Percentiles rank a stretch among this genome's conserved stretches.
These are phyloP conservation scores for Caenorhabditis angaria DNA, from an alignment of 2,888 invertebrate genomes.

Conservation along the genomic window DNA sequence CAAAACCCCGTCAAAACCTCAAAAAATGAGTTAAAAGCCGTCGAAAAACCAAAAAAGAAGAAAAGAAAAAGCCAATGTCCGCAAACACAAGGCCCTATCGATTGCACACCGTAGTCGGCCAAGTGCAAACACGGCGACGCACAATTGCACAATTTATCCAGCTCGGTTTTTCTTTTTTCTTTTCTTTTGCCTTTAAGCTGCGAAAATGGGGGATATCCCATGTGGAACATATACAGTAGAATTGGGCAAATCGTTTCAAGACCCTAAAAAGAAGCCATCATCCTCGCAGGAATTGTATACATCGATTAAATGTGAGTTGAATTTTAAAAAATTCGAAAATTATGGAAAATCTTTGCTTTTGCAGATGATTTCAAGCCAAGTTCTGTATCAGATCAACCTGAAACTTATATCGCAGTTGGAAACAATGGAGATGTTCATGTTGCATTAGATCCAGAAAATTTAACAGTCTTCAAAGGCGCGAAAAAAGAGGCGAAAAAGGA, in stretches of 20 bases:
- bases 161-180: background rate
- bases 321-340: background rate
- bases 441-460: constrained; percentile 58
- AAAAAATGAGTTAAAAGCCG: too few relatives aligned
- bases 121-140: background rate
- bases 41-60: background rate
- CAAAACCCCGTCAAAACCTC: too few relatives aligned
- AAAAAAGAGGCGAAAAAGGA: constrained; percentile 68
- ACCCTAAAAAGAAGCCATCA: background rate
- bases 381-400: constrained; percentile 55
- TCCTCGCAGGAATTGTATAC: constrained; percentile 49
- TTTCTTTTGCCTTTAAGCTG: background rate
- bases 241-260: constrained; percentile 51
- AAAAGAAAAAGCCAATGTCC: background rate
- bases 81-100: background rate
- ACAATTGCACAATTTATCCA: background rate
- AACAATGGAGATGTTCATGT: constrained; percentile 66
- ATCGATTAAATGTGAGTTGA: constrained; percentile 44
- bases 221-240: constrained; percentile 61
- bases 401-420: constrained; percentile 62
- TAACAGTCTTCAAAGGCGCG: constrained; percentile 67
- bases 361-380: constrained; percentile 70
- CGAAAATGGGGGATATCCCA: constrained; percentile 51
- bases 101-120: background rate
- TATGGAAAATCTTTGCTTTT: background rate